Percentiles rank a stretch among this genome's conserved stretches.
Conservation (phyloP, 2,797 vertebrate species). For the Adelosebastes latens region DNA sequence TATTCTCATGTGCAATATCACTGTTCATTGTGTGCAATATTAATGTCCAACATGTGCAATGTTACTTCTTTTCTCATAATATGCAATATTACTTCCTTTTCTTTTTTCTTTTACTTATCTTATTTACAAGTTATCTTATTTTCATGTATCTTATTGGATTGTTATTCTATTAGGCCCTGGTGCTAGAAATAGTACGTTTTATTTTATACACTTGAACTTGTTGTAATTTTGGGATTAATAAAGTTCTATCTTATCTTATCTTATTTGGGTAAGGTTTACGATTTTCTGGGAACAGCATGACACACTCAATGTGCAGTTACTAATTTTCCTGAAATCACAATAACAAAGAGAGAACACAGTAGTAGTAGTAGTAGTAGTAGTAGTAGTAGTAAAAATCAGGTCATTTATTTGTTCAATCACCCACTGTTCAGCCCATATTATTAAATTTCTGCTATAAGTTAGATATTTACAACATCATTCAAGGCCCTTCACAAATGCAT, state of each 20-base stretch:
- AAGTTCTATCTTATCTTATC: too few relatives aligned
- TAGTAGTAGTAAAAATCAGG: slow-evolving; percentile 60
- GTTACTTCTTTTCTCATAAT: too few relatives aligned
- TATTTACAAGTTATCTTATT: too few relatives aligned
- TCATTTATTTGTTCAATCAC: slow-evolving; percentile 76
- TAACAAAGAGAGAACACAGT: neutral
- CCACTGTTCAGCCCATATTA: slow-evolving; percentile 51
- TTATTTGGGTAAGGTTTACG: neutral
- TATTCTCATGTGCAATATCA: too few relatives aligned
- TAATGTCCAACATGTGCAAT: too few relatives aligned
- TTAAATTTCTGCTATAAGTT: slow-evolving; percentile 79
- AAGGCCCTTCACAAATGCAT: slow-evolving; percentile 65
- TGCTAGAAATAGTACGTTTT: too few relatives aligned
- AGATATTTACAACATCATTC: slow-evolving; percentile 84
- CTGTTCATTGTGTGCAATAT: neutral
- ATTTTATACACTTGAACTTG: too few relatives aligned
- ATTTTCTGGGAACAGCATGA: neutral
- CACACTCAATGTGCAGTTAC: neutral
- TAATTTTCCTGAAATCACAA: neutral
- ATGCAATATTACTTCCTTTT: too few relatives aligned
- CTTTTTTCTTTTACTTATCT: too few relatives aligned
- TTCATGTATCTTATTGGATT: too few relatives aligned
- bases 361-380: slow-evolving; percentile 5
- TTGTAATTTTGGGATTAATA: too few relatives aligned
- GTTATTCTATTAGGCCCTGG: too few relatives aligned